Evolutionary conservation across 2,888 invertebrate species (phyloP).

Genomic region (Cryptocephalus moraei): DNA sequence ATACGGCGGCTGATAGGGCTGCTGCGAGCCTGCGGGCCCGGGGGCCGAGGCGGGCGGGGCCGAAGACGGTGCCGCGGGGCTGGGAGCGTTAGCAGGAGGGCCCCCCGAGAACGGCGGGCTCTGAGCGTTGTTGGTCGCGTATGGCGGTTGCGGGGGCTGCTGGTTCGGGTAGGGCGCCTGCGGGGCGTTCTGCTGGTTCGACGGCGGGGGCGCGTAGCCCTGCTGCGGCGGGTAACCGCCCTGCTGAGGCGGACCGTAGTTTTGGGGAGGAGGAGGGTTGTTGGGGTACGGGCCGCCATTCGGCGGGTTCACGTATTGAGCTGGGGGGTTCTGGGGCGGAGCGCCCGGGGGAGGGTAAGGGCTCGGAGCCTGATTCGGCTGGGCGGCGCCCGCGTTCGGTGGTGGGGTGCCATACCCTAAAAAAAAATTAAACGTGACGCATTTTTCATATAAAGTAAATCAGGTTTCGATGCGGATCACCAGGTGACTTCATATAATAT

Average conservation of each 20-base stretch:
- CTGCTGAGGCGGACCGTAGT: conserved; percentile 51
- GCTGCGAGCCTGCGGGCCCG: conserved; percentile 33
- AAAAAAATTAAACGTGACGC: too few species aligned
- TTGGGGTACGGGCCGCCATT: conserved; percentile 32
- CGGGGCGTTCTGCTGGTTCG: conserved; percentile 5
- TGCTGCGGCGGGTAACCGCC: conserved; percentile 42
- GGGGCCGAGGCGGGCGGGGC: conserved; percentile 12
- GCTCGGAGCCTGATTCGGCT: conserved; percentile 28
- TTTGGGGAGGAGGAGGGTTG: conserved; percentile 20
- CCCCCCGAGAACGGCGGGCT: conserved; percentile 51
- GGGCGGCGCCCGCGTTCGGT: conserved; percentile 28
- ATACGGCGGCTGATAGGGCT: conserved; percentile 49
- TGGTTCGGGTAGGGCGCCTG: conserved; percentile 9
- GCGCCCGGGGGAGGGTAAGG: conserved; percentile 33
- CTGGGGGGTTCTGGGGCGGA: conserved; percentile 27
- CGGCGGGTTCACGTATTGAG: conserved; percentile 30
- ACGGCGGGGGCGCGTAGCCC: conserved; percentile 50
- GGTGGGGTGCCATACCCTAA: conserved; percentile 31
- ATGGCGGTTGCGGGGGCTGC: conserved; percentile 5
- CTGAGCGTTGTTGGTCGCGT: conserved; percentile 27
- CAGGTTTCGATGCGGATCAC: too few species aligned
- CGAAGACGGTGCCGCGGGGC: conserved; percentile 41
- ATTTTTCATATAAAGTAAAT: too few species aligned
- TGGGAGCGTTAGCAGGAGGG: conserved; percentile 37
- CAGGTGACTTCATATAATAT: too few species aligned